Percentiles rank a stretch among this genome's conserved stretches.
These are phyloP conservation scores for Lordiphosa andalusiaca DNA, from an alignment of 2,888 invertebrate genomes.

Conservation along the genomic window DNA sequence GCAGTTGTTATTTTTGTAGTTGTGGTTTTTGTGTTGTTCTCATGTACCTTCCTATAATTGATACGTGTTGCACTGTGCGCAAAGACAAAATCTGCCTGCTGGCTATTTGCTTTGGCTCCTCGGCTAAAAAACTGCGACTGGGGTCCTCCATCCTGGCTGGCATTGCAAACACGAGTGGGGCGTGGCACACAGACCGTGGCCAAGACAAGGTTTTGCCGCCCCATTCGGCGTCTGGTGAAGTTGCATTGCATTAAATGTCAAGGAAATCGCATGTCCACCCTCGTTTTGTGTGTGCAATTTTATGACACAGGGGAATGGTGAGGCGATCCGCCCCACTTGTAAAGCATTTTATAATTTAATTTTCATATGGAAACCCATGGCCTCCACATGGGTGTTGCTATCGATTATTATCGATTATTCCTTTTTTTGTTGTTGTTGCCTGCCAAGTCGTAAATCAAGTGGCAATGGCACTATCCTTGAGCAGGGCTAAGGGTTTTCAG, in stretches of 20 bases:
- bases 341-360: conserved; percentile 79
- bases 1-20: conserved; percentile 8
- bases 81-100: conserved; percentile 72
- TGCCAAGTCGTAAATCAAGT: conserved; percentile 61
- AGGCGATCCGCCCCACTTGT: conserved; percentile 68
- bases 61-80: conserved; percentile 71
- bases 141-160: conserved; percentile 24
- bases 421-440: conserved; percentile 26
- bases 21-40: conserved; percentile 30
- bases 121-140: conserved; percentile 21
- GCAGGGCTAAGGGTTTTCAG: conserved; percentile 58
- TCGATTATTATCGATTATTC: conserved; percentile 75
- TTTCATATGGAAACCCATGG: conserved; percentile 63
- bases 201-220: conserved; percentile 50
- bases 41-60: conserved; percentile 57
- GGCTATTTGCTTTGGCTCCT: conserved; percentile 69
- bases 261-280: conserved; percentile 76
- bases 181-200: conserved; percentile 43
- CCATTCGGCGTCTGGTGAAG: conserved; percentile 54
- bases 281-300: conserved; percentile 62
- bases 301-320: conserved; percentile 43
- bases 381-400: conserved; percentile 68
- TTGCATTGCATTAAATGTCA: conserved; percentile 73
- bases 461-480: conserved; percentile 36
- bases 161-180: conserved; percentile 60